These are phyloP conservation scores for Leiothrix lutea DNA, from an alignment of 2,113 vertebrate species.

Conservation along the genomic window DNA sequence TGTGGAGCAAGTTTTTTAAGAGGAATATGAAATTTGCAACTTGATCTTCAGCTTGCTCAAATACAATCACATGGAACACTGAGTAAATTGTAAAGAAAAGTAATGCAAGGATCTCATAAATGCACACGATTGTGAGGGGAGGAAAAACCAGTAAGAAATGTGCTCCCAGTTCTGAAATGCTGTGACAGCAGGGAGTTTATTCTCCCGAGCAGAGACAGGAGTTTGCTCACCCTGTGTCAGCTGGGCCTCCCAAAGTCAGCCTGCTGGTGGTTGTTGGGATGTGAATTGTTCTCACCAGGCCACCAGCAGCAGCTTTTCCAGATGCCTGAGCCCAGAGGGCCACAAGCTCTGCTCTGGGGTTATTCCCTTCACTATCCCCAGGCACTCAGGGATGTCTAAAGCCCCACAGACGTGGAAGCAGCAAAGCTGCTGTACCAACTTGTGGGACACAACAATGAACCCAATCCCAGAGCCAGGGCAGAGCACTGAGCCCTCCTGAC, in stretches of 20 bases:
- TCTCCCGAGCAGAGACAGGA: not conserved
- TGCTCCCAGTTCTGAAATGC: not conserved
- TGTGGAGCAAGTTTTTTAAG: not conserved
- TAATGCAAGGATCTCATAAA: not conserved
- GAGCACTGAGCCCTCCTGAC: not conserved
- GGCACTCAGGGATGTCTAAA: not conserved
- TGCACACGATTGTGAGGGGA: not conserved
- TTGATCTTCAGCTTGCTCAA: not conserved
- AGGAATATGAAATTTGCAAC: not conserved
- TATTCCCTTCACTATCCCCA: not conserved
- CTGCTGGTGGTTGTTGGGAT: not conserved
- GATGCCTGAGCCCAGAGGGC: not conserved
- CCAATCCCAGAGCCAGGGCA: not conserved
- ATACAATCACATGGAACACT: not conserved
- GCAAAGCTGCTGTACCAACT: not conserved
- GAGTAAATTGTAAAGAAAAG: not conserved
- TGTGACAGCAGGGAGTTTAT: not conserved
- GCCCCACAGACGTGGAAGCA: not conserved
- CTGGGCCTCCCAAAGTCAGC: not conserved
- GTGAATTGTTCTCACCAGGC: not conserved
- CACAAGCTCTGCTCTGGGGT: not conserved
- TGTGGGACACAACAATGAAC: not conserved
- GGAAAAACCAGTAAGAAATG: not conserved
- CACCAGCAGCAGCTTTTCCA: not conserved
- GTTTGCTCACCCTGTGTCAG: not conserved